Evolutionary conservation across 2,888 invertebrate species (phyloP), one percentile per base, ranked within the genome.

Genomic region (Aphelenchoides bicaudatus): DNA sequence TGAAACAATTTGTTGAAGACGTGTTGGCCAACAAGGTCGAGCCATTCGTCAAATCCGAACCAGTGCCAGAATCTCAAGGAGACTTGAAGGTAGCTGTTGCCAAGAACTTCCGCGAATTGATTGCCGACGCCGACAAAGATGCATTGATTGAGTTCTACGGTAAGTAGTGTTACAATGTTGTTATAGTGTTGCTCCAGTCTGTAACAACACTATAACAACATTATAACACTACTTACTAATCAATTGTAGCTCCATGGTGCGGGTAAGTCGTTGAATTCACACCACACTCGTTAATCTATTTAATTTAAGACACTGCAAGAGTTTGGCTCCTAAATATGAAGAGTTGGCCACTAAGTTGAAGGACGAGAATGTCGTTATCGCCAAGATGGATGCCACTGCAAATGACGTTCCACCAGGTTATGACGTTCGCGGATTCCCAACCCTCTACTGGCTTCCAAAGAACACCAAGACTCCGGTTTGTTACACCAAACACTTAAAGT

Each of bases 271-370:
- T n/a, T n/a, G n/a, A n/a, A n/a, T 81, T 94, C n/a, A 56, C 30
- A 39, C 39, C n/a, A 28, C 27, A 48, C 59, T 25, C 49, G 91
- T 55, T 62, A 21, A 5, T 31, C 23, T 3, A 61, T 61, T 56
- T 21, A 96, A 94, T 94, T 93, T 92, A 81, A 94, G 96, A 69
- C 96, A 98, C 80, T 99, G 98, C 84, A 96, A 98, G 83, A 89
- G 89, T 81, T 84, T 99, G 48, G 85, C 90, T 1, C 98, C 98
- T 21, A 85, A 90, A 55, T 98, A 86, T 82, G 93, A 94, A 60
- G 93, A 98, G 81, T 84, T 98, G 30, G 98, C 89, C 55, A 78
- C 78, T 59, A 83, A 88, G 87, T 80, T 94, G 79, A 86, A 86
- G 73, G 84, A 87, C 68, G 96, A 96, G 82, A 79, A 79, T 56